phyloP scores from a whole-genome alignment of 2,888 invertebrate genomes.

The Abrostola tripartita region DNA sequence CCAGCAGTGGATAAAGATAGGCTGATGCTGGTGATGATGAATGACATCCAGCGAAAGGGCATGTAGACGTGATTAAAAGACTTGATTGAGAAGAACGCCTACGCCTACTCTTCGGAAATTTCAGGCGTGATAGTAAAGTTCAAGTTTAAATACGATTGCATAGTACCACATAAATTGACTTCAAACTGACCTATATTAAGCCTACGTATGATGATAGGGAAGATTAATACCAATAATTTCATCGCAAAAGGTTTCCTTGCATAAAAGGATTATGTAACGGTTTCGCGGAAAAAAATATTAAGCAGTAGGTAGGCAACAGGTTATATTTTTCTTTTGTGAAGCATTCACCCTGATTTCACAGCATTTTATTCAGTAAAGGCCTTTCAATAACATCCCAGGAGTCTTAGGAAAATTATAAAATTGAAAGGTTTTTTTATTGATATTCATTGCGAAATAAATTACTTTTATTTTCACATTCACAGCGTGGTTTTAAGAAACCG shows the following conservation, averaged over 20 bases:
- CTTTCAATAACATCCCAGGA: slow-evolving; percentile 76
- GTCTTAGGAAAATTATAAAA: slow-evolving; percentile 72
- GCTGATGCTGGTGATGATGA: too few species aligned
- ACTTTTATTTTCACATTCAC: slow-evolving; percentile 58
- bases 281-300: slow-evolving; percentile 61
- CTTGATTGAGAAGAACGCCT: too few species aligned
- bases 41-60: too few species aligned
- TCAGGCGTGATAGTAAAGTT: too few species aligned
- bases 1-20: too few species aligned
- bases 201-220: slow-evolving; percentile 16
- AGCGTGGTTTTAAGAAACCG: slow-evolving; percentile 42
- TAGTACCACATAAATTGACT: background rate
- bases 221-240: slow-evolving; percentile 30
- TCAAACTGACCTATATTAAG: background rate
- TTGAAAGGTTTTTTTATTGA: slow-evolving; percentile 67
- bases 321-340: slow-evolving; percentile 68
- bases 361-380: slow-evolving; percentile 72
- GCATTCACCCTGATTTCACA: slow-evolving; percentile 68
- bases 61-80: too few species aligned
- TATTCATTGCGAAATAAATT: slow-evolving; percentile 64
- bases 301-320: slow-evolving; percentile 58
- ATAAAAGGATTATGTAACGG: slow-evolving; percentile 66
- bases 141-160: too few species aligned
- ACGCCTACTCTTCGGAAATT: too few species aligned
- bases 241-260: slow-evolving; percentile 46